Evolutionary conservation across 1,140 invertebrate genomes (phyloP).

Genomic region (Pseudobourletiella spinata): DNA sequence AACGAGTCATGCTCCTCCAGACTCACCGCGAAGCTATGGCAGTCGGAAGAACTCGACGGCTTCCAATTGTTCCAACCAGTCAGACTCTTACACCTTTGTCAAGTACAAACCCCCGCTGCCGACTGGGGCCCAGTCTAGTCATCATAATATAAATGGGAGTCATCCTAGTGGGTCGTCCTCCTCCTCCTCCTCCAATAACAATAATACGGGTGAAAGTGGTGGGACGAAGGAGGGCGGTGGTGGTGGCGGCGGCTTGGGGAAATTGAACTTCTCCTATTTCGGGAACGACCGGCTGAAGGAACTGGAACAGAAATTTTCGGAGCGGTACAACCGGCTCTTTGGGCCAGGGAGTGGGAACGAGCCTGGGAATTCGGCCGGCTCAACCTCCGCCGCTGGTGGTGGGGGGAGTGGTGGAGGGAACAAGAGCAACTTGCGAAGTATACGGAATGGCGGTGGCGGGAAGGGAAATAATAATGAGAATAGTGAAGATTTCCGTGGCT

Average conservation of each 20-base stretch:
- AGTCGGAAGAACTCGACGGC: constrained; percentile 23
- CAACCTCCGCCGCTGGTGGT: neutral
- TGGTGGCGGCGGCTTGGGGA: neutral
- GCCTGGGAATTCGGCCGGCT: neutral
- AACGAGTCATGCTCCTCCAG: constrained; percentile 10
- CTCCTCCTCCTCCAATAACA: neutral
- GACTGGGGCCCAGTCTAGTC: constrained; percentile 4
- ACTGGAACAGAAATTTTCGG: constrained; percentile 33
- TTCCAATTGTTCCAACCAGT: constrained; percentile 24
- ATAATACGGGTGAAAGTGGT: neutral
- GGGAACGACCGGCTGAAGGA: constrained; percentile 35
- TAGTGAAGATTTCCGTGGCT: constrained; percentile 19
- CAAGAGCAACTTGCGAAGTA: neutral
- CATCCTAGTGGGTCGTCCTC: neutral
- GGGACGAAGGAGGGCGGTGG: neutral
- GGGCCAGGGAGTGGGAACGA: constrained; percentile 19
- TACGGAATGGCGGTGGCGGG: constrained; percentile 1
- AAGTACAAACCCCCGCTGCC: constrained; percentile 35
- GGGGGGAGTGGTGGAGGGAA: neutral
- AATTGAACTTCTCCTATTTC: constrained; percentile 29
- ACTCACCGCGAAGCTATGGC: constrained; percentile 6
- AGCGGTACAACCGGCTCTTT: constrained; percentile 33
- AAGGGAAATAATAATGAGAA: neutral
- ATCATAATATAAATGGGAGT: neutral
- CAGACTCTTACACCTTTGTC: constrained; percentile 31